Base-by-base conservation (phyloP, 2,888 invertebrate genomes). In the Drosophila eohydei region DNA sequence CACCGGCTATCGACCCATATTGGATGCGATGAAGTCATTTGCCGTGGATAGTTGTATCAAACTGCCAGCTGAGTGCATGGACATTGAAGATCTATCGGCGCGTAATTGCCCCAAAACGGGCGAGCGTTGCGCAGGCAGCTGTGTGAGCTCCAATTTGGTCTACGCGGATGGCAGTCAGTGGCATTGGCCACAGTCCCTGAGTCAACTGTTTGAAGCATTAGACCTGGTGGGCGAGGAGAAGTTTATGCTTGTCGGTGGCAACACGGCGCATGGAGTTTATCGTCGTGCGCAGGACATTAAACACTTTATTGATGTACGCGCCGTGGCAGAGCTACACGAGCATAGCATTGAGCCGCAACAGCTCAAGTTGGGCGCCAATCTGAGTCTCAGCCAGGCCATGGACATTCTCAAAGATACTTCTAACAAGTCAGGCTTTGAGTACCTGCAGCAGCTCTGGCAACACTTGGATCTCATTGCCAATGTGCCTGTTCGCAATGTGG, bases 21-120 rank as follows among this genome's bases (percentile, higher is more conserved):
- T 96, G 54, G 96, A 97, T 88, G 95, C 96, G 4, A 96, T 97
- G 92, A 97, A 97, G 92, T 95, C 95, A 2, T 95, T 96, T 79
- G 95, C 96, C 0, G 93, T 90, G 0, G 95, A 96, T 78, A 94
- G 94, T 4, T 93, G 94, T 8, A 92, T 94, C 56, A 84, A 92
- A 11, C 58, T 92, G 11, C 89, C 88, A 0, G 43, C 91, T 1
- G 92, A 94, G 81, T 92, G 95, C 40, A 85, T 90, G 0, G 95
- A 93, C 58, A 93, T 93, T 57, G 92, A 93, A 59, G 93, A 93
- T 74, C 68, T 92, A 2, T 91, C 92, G 1, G 2, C 80, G 0
- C 61, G 62, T 0, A 79, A 82, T 21, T 94, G 94, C 55, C 91
- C 92, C 2, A 93, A 91, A 64, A 92, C 92, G 0, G 93, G 93